Evolutionary conservation across 2,888 invertebrate species (phyloP).

Genomic region (Pteria penguin): DNA sequence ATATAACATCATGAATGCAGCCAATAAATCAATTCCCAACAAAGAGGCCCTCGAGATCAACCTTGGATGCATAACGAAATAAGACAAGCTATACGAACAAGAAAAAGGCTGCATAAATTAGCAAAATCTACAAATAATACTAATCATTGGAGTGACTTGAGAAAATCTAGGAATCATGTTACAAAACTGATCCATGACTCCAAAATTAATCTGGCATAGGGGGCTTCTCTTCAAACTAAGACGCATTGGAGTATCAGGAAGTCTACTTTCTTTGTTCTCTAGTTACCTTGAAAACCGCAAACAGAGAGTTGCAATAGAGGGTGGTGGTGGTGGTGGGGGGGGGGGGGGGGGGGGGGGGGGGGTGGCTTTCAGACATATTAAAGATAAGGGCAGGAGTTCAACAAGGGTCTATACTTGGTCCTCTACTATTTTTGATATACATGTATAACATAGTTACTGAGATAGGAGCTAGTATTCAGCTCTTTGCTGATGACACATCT

Average conservation of each 20-base stretch:
- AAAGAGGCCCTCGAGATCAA: no score
- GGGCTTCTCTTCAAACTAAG: background rate
- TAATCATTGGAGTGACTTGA: no score
- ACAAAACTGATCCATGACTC: no score
- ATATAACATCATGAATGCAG: no score
- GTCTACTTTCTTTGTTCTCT: background rate
- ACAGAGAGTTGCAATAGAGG: background rate
- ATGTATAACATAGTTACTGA: no score
- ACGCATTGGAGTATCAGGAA: background rate
- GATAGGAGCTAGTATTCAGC: no score
- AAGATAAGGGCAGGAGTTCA: background rate
- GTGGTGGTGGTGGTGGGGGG: background rate
- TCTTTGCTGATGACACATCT: background rate
- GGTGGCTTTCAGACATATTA: background rate
- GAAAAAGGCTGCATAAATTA: background rate
- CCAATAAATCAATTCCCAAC: no score
- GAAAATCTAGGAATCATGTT: no score
- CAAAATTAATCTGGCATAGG: background rate
- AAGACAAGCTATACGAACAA: background rate
- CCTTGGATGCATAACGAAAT: background rate
- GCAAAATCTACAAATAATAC: no score
- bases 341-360: no score
- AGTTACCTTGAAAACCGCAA: background rate
- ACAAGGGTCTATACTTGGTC: background rate
- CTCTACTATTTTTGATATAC: background rate